A percentile compares a stretch with the other conserved stretches of the same genome.
Conservation (phyloP, 2,888 invertebrate genomes). For the Eudasyphora cyanicolor region DNA sequence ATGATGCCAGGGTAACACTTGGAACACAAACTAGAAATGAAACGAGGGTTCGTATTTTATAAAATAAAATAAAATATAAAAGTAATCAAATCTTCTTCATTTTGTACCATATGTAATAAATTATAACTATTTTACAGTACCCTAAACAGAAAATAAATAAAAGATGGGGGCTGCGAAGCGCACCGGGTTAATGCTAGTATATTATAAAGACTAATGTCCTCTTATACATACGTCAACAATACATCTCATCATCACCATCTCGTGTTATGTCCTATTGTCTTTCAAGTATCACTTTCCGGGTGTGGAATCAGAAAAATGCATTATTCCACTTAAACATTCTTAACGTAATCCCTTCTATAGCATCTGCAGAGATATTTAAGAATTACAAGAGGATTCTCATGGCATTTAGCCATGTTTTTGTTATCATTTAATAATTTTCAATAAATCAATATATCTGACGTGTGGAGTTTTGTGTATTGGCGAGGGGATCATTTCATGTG, state of each 20-base stretch:
- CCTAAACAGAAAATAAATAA: too few relatives aligned
- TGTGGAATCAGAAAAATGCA: too few relatives aligned
- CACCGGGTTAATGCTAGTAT: too few relatives aligned
- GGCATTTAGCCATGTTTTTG: neutral
- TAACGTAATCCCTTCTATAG: neutral
- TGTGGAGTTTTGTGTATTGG: neutral
- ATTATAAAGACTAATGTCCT: too few relatives aligned
- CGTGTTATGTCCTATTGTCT: neutral
- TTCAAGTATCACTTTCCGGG: neutral
- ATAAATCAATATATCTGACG: neutral
- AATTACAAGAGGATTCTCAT: neutral
- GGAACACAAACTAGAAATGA: too few relatives aligned
- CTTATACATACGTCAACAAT: constrained; percentile 7
- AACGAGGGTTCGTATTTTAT: too few relatives aligned
- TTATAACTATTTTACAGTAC: too few relatives aligned
- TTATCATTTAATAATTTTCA: constrained; percentile 5
- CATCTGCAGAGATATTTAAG: neutral
- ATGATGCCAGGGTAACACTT: too few relatives aligned
- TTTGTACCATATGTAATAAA: too few relatives aligned
- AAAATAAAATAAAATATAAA: too few relatives aligned
- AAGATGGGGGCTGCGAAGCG: too few relatives aligned
- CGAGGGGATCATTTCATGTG: neutral
- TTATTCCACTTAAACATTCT: neutral
- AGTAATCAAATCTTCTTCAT: too few relatives aligned
- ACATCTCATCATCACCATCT: neutral